Percentiles rank a stretch among this genome's conserved stretches.
Conservation (phyloP, 1,140 invertebrate species). For the Diorhabda sublineata region DNA sequence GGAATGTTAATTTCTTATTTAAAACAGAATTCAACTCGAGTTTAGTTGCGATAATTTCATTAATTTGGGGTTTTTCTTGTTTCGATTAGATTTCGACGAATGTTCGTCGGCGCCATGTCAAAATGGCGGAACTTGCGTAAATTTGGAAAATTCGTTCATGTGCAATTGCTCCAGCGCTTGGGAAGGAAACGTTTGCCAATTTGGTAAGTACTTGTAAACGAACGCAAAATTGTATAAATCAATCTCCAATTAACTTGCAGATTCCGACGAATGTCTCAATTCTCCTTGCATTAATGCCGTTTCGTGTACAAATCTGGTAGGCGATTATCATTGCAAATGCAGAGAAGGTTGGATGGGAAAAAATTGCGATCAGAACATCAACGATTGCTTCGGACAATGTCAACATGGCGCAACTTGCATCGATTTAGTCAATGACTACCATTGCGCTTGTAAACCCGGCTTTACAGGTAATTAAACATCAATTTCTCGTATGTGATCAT, state of each 20-base stretch:
- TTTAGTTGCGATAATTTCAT: too few species aligned
- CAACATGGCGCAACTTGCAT: slow-evolving; percentile 81
- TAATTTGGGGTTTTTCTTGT: slow-evolving; percentile 28
- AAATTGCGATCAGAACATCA: slow-evolving; percentile 83
- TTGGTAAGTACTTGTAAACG: slow-evolving; percentile 49
- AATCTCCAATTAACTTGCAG: slow-evolving; percentile 44
- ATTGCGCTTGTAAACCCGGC: slow-evolving; percentile 75
- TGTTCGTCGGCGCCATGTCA: slow-evolving; percentile 79
- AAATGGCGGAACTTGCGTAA: slow-evolving; percentile 81
- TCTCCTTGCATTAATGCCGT: slow-evolving; percentile 75
- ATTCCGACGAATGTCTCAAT: slow-evolving; percentile 61
- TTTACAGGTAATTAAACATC: slow-evolving; percentile 61
- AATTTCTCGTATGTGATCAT: neutral
- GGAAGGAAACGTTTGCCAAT: slow-evolving; percentile 76
- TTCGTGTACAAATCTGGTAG: slow-evolving; percentile 73
- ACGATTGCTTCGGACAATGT: slow-evolving; percentile 85
- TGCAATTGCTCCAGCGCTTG: slow-evolving; percentile 78
- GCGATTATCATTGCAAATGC: slow-evolving; percentile 79
- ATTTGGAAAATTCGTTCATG: slow-evolving; percentile 67
- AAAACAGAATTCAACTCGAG: too few species aligned
- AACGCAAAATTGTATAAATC: neutral
- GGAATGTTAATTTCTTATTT: too few species aligned
- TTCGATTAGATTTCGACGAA: slow-evolving; percentile 70
- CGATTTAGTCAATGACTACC: slow-evolving; percentile 77
- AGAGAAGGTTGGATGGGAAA: slow-evolving; percentile 81